Evolutionary conservation across 2,888 invertebrate species (phyloP).

Genomic region (Trachelus stipa): DNA sequence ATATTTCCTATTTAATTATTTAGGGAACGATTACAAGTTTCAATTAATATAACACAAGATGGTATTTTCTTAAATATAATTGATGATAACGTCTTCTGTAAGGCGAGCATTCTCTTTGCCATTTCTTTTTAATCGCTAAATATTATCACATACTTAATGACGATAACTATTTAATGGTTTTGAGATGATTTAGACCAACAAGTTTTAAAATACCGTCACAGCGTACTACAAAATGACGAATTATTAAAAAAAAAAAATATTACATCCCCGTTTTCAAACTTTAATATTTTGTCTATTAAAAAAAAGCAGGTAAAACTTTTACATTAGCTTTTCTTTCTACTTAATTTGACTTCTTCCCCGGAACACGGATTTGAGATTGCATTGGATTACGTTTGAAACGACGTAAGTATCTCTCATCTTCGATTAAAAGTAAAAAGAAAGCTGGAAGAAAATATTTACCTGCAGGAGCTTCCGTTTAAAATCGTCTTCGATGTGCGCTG

Average conservation of each 20-base stretch:
- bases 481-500: neutral
- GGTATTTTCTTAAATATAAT: neutral
- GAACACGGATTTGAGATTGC: neutral
- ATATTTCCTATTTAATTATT: neutral
- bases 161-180: neutral
- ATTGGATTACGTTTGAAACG: neutral
- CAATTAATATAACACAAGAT: neutral
- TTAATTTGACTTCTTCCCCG: neutral
- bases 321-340: neutral
- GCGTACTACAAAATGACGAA: neutral
- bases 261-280: no score
- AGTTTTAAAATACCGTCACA: neutral
- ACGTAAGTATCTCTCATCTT: neutral
- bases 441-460: neutral
- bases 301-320: neutral
- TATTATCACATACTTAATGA: neutral
- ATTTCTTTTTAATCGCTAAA: neutral
- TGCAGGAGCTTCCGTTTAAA: slow-evolving; percentile 1
- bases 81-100: neutral
- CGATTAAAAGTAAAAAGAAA: neutral
- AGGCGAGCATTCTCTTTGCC: neutral
- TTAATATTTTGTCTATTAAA: neutral
- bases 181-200: neutral
- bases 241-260: neutral
- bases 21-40: neutral